A percentile compares a stretch with the other conserved stretches of the same genome.
Conservation (phyloP, 2,797 vertebrate species). For the Neosilurus mollespiculum region DNA sequence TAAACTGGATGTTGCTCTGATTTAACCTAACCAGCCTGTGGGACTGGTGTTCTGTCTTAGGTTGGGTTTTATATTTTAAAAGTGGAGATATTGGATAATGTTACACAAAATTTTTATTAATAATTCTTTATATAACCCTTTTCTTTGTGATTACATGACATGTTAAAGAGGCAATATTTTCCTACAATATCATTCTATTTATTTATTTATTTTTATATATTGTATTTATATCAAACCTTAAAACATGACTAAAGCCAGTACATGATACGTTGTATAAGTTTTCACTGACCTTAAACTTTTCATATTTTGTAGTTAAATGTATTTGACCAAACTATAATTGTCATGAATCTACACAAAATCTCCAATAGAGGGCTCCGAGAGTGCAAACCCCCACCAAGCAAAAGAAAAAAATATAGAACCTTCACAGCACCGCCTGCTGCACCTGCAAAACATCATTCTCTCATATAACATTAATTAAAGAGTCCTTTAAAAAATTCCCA, state of each 20-base stretch:
- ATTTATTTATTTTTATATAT: background rate
- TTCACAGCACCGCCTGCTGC: no score
- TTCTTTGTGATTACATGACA: background rate
- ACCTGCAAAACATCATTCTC: no score
- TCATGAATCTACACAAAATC: background rate
- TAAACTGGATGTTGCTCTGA: background rate
- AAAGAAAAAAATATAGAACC: no score
- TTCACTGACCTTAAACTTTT: background rate
- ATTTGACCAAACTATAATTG: background rate
- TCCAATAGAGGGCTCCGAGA: background rate
- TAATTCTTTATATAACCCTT: background rate
- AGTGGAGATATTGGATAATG: background rate
- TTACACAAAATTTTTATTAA: background rate
- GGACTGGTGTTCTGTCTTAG: background rate
- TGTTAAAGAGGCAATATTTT: background rate
- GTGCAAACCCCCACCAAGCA: background rate
- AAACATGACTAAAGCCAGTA: background rate
- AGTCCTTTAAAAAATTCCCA: no score
- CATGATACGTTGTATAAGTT: background rate
- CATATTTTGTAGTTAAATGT: background rate
- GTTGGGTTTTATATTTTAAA: background rate
- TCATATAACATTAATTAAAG: no score
- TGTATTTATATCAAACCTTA: background rate
- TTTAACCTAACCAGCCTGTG: background rate
- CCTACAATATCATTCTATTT: background rate